Evolutionary conservation across 2,797 vertebrate species (phyloP).

Genomic region (Oryzias sinensis): DNA sequence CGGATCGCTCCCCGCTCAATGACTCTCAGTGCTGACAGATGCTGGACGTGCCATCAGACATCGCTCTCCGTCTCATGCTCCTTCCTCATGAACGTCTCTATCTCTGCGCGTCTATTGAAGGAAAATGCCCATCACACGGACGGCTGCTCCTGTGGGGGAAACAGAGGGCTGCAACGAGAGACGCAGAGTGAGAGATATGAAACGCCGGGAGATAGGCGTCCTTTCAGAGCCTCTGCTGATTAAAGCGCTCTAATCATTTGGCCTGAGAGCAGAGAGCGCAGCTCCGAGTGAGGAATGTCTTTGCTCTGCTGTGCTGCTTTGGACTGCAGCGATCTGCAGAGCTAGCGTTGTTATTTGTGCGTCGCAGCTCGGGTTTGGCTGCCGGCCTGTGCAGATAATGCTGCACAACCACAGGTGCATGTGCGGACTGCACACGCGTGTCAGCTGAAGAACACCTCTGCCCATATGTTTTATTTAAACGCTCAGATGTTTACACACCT

Average conservation of each 20-base stretch:
- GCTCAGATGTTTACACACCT: too few relatives aligned
- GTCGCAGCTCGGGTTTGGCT: conserved; percentile 19
- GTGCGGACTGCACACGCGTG: conserved; percentile 4
- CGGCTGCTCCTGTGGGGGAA: conserved; percentile 57
- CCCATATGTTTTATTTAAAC: too few relatives aligned
- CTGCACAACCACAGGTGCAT: conserved; percentile 56
- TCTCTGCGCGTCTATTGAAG: conserved; percentile 49
- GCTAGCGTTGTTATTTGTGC: conserved; percentile 39
- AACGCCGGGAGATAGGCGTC: conserved; percentile 68
- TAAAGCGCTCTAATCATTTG: conserved; percentile 74
- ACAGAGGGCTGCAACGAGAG: conserved; percentile 50
- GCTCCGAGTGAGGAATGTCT: conserved; percentile 69
- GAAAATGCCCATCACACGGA: conserved; percentile 63
- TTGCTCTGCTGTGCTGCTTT: conserved; percentile 65
- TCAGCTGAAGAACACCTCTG: neutral
- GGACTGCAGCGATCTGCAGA: conserved; percentile 49
- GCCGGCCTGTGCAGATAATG: conserved; percentile 26
- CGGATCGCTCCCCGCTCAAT: conserved; percentile 53
- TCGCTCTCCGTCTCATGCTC: conserved; percentile 42
- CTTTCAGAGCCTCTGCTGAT: conserved; percentile 75
- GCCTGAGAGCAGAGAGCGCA: conserved; percentile 69
- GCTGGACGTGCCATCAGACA: conserved; percentile 59
- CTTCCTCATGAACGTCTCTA: conserved; percentile 46
- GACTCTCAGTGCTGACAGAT: conserved; percentile 71
- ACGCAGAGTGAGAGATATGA: conserved; percentile 63